Evolutionary conservation across 2,797 vertebrate species (phyloP), one percentile per base, ranked within the genome.

Genomic region (Gymnoscopelus microlampas): DNA sequence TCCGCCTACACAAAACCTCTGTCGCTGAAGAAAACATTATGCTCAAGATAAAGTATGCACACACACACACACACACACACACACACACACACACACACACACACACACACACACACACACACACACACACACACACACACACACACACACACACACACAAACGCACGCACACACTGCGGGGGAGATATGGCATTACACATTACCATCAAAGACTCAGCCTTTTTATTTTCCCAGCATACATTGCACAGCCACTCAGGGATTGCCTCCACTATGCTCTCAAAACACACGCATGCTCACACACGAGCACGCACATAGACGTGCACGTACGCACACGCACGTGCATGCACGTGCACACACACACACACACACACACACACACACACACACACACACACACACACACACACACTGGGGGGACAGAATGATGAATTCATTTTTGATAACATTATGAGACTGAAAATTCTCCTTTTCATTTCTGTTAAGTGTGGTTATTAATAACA

Each of bases 351-450:
- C n/a, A 8, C 69, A 61, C 47, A 59, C 8, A 29, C n/a, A 32
- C 23, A 60, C 48, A 66, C 58, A 59, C 12, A 59, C 15, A 53
- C 29, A 15, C 49, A 59, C 15, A 53, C 29, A 15, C 49, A 66
- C 10, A 23, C 56, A 3, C 29, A 64, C n/a, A 53, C 14, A 60
- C 58, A 47, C 35, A 60, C 29, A 35, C 56, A 58, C 56, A 14
- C 47, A 55, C 54, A 68, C 32, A 48, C 0, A 66, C 6, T 54
- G 51, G 77, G 60, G 76, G 76, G 74, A 60, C 69, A 69, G 76
- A 76, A 70, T 58, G 65, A 82, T 70, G 54, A 70, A 80, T 70
- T 14, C 60, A 73, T 78, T 86, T 84, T 82, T 83, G 80, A 85
- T 84, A 70, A 77, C 71, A 58, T 78, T 77, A 76, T 63, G 74